phyloP scores from a whole-genome alignment of 1,140 invertebrate genomes.

The Diplogasteroides magnus region DNA sequence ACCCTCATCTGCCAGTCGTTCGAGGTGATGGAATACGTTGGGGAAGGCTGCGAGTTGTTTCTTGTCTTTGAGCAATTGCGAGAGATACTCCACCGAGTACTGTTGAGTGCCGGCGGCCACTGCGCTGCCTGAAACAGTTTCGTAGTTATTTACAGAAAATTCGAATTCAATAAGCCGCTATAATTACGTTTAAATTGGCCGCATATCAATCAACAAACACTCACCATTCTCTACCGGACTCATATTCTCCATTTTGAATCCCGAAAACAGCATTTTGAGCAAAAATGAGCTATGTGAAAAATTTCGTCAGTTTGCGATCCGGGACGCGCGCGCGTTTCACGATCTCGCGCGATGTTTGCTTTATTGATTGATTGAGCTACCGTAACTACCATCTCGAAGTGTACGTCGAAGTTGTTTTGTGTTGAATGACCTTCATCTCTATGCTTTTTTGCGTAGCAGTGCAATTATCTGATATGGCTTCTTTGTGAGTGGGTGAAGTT shows the following conservation, averaged over 20 bases:
- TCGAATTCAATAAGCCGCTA: neutral
- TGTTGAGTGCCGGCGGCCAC: conserved; percentile 2
- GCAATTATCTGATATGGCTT: no score
- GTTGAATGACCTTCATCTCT: no score
- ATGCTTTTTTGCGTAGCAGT: no score
- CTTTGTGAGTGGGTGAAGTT: no score
- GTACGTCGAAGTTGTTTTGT: no score
- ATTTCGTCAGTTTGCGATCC: no score
- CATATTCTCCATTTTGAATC: neutral
- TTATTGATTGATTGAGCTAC: no score
- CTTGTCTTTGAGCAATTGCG: conserved; percentile 98
- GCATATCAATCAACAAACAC: neutral
- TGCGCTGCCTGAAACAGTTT: neutral
- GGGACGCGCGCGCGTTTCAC: no score
- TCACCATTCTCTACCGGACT: no score
- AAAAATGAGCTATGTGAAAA: neutral
- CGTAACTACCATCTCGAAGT: no score
- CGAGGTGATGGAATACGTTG: conserved; percentile 97
- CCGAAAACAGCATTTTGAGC: neutral
- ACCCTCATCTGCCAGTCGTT: conserved; percentile 98
- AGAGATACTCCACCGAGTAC: conserved; percentile 79
- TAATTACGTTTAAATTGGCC: neutral
- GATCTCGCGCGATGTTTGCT: no score
- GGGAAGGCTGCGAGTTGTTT: conserved; percentile 98
- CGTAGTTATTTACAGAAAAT: no score